Evolutionary conservation across 2,888 invertebrate genomes (phyloP), one percentile per base, ranked within the genome.

Genomic region (Bursaphelenchus okinawaensis): DNA sequence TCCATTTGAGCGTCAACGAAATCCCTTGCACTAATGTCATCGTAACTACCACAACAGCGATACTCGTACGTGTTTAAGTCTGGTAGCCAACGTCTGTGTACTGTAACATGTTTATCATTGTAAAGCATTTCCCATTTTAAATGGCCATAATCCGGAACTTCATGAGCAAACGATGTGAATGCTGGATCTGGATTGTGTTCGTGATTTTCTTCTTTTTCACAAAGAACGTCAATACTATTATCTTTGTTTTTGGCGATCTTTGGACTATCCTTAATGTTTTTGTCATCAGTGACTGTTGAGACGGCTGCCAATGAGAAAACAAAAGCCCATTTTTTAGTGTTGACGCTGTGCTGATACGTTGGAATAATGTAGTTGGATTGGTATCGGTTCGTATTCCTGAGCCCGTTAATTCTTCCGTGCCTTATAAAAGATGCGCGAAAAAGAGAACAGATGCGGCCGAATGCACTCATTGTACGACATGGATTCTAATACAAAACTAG

Each of bases 41-140:
- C 22, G 64, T 62, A 62, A 61, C n/a, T 62, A 9, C 62, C 62
- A 8, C 28, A 26, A 66, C 62, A 62, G 8, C 62, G 62, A 20
- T 62, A 62, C 20, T 62, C 62, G 27, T 62, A 62, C 12, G 27
- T 27, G 51, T 27, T 20, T 20, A 40, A 20, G 12, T 50, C 7
- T 12, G 24, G 23, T 3, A 54, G 40, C 40, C 40, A 40, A 3
- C 40, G 12, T 4, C 40, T 40, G n/a, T 40, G 40, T 12, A 40
- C 40, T 12, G 40, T 40, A n/a, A 12, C 12, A 16, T n/a, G 40
- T 16, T 40, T 12, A n/a, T 40, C 40, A 40, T 40, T 40, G 40
- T 40, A 40, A 40, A 40, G 40, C n/a, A 16, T 40, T 40, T 40
- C 40, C 40, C 40, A 40, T n/a, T 40, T 40, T 6, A 40, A 40